Evolutionary conservation across 1,140 invertebrate species (phyloP).

Genomic region (Lucilia sericata): DNA sequence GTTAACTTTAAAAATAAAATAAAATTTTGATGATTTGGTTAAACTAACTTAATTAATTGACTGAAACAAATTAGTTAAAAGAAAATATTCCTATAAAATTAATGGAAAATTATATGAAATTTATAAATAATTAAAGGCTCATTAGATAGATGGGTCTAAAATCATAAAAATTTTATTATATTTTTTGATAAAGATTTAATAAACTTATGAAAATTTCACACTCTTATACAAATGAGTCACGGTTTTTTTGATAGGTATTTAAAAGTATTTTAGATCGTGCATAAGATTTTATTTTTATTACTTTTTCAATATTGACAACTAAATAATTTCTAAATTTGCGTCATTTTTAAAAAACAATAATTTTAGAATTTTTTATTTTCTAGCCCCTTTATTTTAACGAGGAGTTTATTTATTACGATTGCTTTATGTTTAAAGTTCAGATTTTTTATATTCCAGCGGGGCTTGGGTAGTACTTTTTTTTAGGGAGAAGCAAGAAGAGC

Average conservation of each 20-base stretch:
- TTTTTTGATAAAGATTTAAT: no score
- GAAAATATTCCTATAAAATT: neutral
- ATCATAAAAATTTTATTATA: neutral
- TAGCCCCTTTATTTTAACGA: no score
- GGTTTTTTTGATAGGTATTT: neutral
- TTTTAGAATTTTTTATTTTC: no score
- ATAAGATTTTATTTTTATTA: no score
- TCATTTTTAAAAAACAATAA: neutral
- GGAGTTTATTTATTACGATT: no score
- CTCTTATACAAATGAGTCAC: neutral
- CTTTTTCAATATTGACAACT: neutral
- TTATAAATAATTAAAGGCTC: neutral
- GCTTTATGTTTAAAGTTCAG: no score
- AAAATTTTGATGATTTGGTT: no score
- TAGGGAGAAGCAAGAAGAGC: neutral
- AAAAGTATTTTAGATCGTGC: neutral
- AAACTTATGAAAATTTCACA: neutral
- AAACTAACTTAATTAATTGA: no score
- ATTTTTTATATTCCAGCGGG: no score
- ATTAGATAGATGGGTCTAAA: neutral
- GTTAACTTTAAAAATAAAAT: no score
- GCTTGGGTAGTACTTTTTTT: neutral
- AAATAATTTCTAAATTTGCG: neutral
- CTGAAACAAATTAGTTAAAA: no score
- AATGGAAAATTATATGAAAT: neutral